Evolutionary conservation across 2,113 vertebrate genomes (phyloP), one percentile per base, ranked within the genome.

Genomic region (Pygoscelis antarcticus): DNA sequence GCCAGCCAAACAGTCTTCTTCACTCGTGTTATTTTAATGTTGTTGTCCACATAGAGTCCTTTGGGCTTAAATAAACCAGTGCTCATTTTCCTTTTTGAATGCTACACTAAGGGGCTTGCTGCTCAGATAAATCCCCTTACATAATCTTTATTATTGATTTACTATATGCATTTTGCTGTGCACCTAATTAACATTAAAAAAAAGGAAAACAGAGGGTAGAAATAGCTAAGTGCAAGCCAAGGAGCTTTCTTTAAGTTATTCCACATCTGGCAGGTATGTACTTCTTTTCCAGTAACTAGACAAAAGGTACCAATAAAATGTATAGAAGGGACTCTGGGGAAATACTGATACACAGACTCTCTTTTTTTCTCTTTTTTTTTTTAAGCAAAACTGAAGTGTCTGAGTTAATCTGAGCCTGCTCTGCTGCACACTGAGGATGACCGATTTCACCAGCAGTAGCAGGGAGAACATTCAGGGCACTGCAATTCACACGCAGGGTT

Each of bases 61-160:
- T 69, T 72, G 80, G 70, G 87, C 42, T 89, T 87, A 64, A 76
- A 60, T 25, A 87, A 87, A 91, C 72, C 64, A 75, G 34, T 18
- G 62, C 34, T 80, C 60, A 51, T 76, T 89, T 87, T 86, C 66
- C 62, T 62, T 80, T 87, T 44, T 69, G 78, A 95, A 83, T 55
- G 78, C 71, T 69, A 74, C n/a, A 40, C 30, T 38, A 64, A 80
- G 40, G 79, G 65, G 25, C 49, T 74, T 68, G 38, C 51, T 90
- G 88, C 62, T 90, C 66, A 94, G 79, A 77, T 66, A 74, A 85
- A 87, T 74, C 20, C 22, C 44, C 90, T 95, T 96, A 93, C 58
- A 80, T 83, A 85, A 95, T 44, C 90, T 94, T 91, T 85, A 88
- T 83, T 94, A 90, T 42, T 90, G 92, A 97, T 93, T 76, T 80